Base-by-base conservation (phyloP, 2,888 invertebrate species). In the Podotricha telesiphe region DNA sequence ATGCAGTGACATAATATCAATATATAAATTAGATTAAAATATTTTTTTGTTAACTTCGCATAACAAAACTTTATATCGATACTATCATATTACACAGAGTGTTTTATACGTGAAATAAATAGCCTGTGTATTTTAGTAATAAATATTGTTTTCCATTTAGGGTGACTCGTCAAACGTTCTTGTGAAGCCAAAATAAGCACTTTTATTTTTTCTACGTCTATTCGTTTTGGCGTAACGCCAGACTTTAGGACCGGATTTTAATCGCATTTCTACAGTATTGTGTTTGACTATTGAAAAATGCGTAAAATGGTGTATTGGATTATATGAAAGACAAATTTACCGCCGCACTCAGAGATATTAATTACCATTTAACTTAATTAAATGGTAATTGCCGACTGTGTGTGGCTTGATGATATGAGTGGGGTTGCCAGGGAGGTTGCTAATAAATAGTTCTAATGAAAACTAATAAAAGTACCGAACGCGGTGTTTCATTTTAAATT, bases 151-250 rank as follows among this genome's bases (percentile, higher is more conserved):
- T 59, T 68, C 70, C 63, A 68, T 65, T 72, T 63, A 63, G 67
- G 67, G 65, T 65, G 71, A 72, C 68, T 72, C 69, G 72, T 75
- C 71, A 69, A 71, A 75, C 68, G 67, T 68, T 51, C 59, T 68
- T 61, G 66, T 47, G 70, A 68, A 68, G 66, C 70, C 66, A 73
- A 70, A 73, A 73, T 73, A 73, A 70, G 72, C 72, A 70, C 17
- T 73, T 70, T 72, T 70, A 56, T 72, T 70, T 68, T 72, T 73
- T 66, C 50, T 58, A 47, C 59, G 68, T 70, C 67, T 72, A 68
- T 73, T 65, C 68, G 68, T 70, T 45, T 61, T 70, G 72, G 72
- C 70, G 59, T 50, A 17, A 20, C 42, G 68, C 72, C 72, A 72
- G 65, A 55, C 40, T 59, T 59, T 51, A n/a, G 68, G 64, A 58